Conservation (phyloP, 2,888 invertebrate species). For the Ochropleura leucogaster region DNA sequence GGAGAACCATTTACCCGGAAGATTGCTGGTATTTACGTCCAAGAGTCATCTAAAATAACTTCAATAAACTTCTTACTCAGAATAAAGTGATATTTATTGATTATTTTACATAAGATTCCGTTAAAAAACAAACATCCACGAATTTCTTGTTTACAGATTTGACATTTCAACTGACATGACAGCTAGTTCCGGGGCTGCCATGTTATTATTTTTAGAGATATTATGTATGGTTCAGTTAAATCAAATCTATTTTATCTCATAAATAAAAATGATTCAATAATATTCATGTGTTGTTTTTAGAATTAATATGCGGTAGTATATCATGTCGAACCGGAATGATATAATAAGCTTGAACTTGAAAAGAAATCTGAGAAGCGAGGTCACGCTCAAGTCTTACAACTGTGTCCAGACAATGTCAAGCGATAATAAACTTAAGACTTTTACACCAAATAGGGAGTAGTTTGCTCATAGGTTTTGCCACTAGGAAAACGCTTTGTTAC, state of each 20-base stretch:
- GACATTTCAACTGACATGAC: slow-evolving; percentile 50
- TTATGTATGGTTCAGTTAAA: slow-evolving; percentile 7
- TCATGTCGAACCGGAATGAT: neutral
- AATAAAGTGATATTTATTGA: slow-evolving; percentile 61
- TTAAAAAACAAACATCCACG: slow-evolving; percentile 70
- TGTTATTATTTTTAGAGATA: neutral
- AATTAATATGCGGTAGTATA: neutral
- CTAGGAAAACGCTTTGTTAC: no score
- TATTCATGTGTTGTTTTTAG: neutral
- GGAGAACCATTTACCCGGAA: slow-evolving; percentile 87
- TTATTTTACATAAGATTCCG: slow-evolving; percentile 73
- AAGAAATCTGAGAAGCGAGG: slow-evolving; percentile 48
- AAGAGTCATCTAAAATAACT: slow-evolving; percentile 85
- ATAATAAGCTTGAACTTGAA: slow-evolving; percentile 56
- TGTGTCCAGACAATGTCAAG: slow-evolving; percentile 53
- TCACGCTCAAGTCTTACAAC: slow-evolving; percentile 55
- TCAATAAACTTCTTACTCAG: slow-evolving; percentile 67
- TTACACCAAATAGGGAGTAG: no score
- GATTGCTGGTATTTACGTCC: slow-evolving; percentile 89
- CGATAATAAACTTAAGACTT: slow-evolving; percentile 9
- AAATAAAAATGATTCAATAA: neutral
- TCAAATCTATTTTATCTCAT: slow-evolving; percentile 8
- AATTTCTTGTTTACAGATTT: slow-evolving; percentile 72
- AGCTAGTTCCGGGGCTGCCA: slow-evolving; percentile 49
- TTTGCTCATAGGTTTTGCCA: no score